phyloP scores from a whole-genome alignment of 2,888 invertebrate genomes.

The Chromoteleia sp. region DNA sequence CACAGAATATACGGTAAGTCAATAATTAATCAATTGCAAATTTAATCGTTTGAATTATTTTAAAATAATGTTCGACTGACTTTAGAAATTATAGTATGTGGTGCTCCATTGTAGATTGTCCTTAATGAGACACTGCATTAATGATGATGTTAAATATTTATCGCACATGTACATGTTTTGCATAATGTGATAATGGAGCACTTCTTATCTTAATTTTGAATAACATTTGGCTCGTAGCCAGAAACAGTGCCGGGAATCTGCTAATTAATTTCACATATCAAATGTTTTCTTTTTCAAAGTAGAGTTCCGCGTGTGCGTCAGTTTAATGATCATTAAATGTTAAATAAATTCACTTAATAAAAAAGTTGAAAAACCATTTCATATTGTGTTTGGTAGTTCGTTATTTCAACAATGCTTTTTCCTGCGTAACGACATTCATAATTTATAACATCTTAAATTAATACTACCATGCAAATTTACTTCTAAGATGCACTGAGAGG shows the following conservation, averaged over 20 bases:
- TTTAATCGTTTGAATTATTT: no score
- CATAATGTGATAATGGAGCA: conserved; percentile 22
- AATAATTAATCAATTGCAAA: no score
- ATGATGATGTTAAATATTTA: conserved; percentile 34
- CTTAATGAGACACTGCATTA: conserved; percentile 22
- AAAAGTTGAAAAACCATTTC: conserved; percentile 1
- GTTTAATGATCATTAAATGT: conserved; percentile 23
- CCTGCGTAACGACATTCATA: conserved; percentile 2
- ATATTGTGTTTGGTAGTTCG: conserved; percentile 32
- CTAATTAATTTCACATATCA: conserved; percentile 33
- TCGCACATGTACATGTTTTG: conserved; percentile 6
- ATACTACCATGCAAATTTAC: conserved; percentile 30
- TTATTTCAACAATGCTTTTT: conserved; percentile 34
- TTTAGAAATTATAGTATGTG: no score
- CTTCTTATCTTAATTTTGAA: conserved; percentile 31
- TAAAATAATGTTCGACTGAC: no score
- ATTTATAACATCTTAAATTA: conserved; percentile 46
- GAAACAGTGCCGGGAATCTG: not conserved
- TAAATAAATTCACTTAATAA: not conserved
- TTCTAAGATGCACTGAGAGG: conserved; percentile 20
- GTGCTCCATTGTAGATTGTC: not conserved
- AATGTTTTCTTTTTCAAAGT: conserved; percentile 3
- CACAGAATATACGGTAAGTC: no score
- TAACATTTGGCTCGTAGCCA: conserved; percentile 29
- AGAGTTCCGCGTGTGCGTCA: not conserved